Conservation (phyloP, 2,113 vertebrate species). For the Trogon melanurus region DNA sequence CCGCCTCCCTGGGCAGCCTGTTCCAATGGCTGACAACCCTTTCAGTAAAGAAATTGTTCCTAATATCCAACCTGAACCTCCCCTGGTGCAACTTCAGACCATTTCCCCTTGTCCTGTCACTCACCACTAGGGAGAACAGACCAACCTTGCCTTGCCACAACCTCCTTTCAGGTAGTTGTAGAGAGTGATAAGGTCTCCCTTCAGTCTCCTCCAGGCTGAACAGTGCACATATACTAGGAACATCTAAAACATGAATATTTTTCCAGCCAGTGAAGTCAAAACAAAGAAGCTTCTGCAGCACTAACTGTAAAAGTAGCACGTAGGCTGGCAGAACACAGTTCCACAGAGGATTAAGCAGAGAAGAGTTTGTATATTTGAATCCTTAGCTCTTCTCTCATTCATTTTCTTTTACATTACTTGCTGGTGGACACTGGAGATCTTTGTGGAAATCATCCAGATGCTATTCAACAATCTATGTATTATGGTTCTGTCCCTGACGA, state of each 20-base stretch:
- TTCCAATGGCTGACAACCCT: too few species aligned
- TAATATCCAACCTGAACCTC: too few species aligned
- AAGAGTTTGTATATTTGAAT: background rate
- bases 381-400: background rate
- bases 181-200: too few species aligned
- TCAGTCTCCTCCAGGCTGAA: too few species aligned
- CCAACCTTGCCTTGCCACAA: too few species aligned
- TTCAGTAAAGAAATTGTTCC: too few species aligned
- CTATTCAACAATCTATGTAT: background rate
- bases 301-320: background rate
- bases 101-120: too few species aligned
- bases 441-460: background rate
- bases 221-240: background rate
- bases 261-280: background rate
- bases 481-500: background rate
- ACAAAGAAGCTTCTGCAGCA: background rate
- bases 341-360: background rate
- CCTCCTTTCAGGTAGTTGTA: too few species aligned
- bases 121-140: too few species aligned
- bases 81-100: too few species aligned
- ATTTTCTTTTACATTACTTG: background rate
- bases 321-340: background rate
- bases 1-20: too few species aligned
- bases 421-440: background rate
- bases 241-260: background rate